Base-by-base conservation (phyloP, 2,888 invertebrate genomes). In the Artemia sinica region DNA sequence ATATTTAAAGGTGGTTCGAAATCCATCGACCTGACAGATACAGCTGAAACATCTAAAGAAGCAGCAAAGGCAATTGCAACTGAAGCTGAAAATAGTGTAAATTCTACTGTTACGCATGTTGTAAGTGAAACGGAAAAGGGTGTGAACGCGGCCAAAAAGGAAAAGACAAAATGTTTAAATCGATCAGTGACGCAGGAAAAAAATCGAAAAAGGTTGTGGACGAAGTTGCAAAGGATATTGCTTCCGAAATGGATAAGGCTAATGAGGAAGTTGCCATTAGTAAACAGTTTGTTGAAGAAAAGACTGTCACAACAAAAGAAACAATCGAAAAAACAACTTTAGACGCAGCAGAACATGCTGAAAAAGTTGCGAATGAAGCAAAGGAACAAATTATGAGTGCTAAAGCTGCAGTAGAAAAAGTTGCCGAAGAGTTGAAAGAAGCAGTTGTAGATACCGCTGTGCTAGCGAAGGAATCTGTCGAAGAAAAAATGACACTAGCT, bases 161-260 rank as follows among this genome's bases (percentile, higher is more conserved):
- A 58, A 10, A 58, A 58, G 58, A 14, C 58, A n/a, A 58, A 18
- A n/a, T 58, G 14, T 58, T 58, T 18, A 58, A 58, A 58, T 58
- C 58, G 8, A 58, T 58, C 58, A 58, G 58, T 18, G 58, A 58
- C 58, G 58, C 58, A 58, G 58, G 58, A 58, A 58, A 58, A 18
- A 58, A 58, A 18, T 58, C 58, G 18, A 58, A 58, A 18, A 58
- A 58, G 10, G 58, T 18, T 58, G 58, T 10, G n/a, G 58, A 58
- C 58, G 18, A n/a, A 14, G 58, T 18, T 18, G 10, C 58, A n/a
- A 18, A 58, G 8, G 58, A 18, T 9, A 18, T 58, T 58, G 18
- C 14, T 58, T 14, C 8, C 18, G 58, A 58, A 58, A 58, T 58
- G 8, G 58, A 58, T 14, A 58, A 58, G 58, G 58, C 14, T 18